Percentiles rank a stretch among this genome's conserved stretches.
Conservation (phyloP, 1,140 invertebrate species). For the Lasioglossum albipes region DNA sequence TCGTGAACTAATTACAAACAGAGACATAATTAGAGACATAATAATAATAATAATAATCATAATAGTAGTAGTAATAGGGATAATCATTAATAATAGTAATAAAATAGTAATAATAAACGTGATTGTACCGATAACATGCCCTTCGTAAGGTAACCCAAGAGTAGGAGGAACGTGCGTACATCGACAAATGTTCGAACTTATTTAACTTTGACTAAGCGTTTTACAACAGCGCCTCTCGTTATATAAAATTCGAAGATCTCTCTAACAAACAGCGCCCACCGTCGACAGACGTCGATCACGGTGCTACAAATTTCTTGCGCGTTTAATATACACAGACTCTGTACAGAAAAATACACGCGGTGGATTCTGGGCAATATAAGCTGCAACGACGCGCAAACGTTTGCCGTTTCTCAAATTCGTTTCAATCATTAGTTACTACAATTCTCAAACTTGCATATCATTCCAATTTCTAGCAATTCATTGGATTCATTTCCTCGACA, state of each 20-base stretch:
- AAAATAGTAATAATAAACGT: constrained; percentile 53
- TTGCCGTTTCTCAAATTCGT: too few species aligned
- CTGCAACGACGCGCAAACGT: not conserved
- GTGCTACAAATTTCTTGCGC: constrained; percentile 29
- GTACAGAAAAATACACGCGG: constrained; percentile 34
- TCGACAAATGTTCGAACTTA: constrained; percentile 49
- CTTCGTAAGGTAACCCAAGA: constrained; percentile 57
- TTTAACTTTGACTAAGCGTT: constrained; percentile 59
- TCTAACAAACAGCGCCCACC: constrained; percentile 47
- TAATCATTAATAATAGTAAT: constrained; percentile 43
- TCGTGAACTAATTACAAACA: constrained; percentile 39
- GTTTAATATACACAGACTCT: constrained; percentile 35
- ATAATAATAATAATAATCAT: constrained; percentile 27
- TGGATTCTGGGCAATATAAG: constrained; percentile 2
- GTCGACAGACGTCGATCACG: not conserved
- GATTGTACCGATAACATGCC: constrained; percentile 55
- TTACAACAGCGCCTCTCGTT: constrained; percentile 33
- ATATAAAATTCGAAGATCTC: constrained; percentile 61
- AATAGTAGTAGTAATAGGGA: constrained; percentile 37
- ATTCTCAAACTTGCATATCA: too few species aligned
- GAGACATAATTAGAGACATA: constrained; percentile 35
- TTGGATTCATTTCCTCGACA: too few species aligned
- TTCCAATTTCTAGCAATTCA: too few species aligned
- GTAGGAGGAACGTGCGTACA: constrained; percentile 57
- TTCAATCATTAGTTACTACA: too few species aligned